Evolutionary conservation across 2,113 vertebrate genomes (phyloP).

Genomic region (Symphodus melops): DNA sequence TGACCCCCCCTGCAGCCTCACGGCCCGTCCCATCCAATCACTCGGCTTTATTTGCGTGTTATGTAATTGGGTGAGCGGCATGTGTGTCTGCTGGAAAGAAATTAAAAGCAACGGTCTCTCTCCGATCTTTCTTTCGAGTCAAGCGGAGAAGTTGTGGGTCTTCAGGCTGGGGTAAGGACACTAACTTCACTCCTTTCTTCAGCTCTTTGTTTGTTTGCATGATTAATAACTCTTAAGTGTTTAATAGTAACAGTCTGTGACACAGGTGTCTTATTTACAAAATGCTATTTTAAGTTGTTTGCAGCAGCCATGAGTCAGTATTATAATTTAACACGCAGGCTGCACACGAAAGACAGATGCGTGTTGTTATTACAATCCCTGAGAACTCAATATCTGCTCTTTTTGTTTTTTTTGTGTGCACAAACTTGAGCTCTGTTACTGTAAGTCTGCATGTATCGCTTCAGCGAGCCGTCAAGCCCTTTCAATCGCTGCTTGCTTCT

Average conservation of each 20-base stretch:
- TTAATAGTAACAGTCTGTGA: background rate
- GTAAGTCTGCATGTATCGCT: background rate
- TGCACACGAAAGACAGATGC: background rate
- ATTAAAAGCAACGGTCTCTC: conserved; percentile 52
- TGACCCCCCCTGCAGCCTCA: background rate
- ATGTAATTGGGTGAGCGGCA: conserved; percentile 36
- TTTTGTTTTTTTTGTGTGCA: too few relatives aligned
- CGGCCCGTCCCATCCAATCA: conserved; percentile 50
- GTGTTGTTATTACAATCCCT: background rate
- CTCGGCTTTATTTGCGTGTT: conserved; percentile 20
- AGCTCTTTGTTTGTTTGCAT: background rate
- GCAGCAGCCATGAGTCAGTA: too few relatives aligned
- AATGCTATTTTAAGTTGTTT: too few relatives aligned
- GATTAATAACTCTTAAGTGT: background rate
- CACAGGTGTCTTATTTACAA: too few relatives aligned
- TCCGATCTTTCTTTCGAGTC: conserved; percentile 36
- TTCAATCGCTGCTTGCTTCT: background rate
- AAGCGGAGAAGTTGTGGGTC: conserved; percentile 11
- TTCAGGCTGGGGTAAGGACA: conserved; percentile 49
- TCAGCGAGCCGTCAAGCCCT: background rate
- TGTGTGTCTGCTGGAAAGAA: conserved; percentile 27
- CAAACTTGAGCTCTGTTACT: background rate
- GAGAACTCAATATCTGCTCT: too few relatives aligned
- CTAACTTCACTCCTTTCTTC: rapidly evolving
- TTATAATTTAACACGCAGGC: too few relatives aligned